Evolutionary conservation across 2,113 vertebrate genomes (phyloP).

Genomic region (Podarcis muralis): DNA sequence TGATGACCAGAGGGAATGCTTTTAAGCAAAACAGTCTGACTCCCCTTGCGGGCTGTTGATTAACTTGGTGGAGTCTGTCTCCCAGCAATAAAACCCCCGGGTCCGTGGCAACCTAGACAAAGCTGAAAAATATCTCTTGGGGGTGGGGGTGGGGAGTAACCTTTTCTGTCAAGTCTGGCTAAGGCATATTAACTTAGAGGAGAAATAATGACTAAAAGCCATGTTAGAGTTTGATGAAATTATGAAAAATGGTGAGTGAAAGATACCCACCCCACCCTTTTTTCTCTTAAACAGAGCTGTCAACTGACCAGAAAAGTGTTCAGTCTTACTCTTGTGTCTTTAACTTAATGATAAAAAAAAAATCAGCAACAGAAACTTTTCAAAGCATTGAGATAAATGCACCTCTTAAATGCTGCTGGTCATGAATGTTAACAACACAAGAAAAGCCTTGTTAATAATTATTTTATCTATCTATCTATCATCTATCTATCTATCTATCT

Average conservation of each 20-base stretch:
- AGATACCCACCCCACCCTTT: background rate
- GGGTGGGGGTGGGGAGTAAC: background rate
- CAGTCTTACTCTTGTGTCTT: background rate
- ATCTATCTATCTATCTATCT: too few relatives aligned
- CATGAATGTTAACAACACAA: background rate
- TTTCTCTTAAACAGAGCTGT: background rate
- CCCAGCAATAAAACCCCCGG: background rate
- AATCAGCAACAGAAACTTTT: background rate
- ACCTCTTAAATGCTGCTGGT: background rate
- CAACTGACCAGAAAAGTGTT: background rate
- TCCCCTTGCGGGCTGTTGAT: background rate
- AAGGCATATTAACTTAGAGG: background rate
- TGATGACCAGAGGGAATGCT: background rate
- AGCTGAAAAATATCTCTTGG: background rate
- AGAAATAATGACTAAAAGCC: background rate
- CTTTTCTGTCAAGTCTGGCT: background rate
- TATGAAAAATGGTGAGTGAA: background rate
- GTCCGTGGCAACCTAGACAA: background rate
- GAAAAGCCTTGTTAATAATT: too few relatives aligned
- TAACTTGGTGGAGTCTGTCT: slow-evolving; percentile 5
- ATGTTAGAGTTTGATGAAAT: background rate
- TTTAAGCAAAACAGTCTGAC: background rate
- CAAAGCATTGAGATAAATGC: background rate
- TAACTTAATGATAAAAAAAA: background rate
- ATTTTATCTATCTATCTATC: too few relatives aligned